Evolutionary conservation across 2,113 vertebrate species (phyloP), one percentile per base, ranked within the genome.

Genomic region (Cathartes aura): DNA sequence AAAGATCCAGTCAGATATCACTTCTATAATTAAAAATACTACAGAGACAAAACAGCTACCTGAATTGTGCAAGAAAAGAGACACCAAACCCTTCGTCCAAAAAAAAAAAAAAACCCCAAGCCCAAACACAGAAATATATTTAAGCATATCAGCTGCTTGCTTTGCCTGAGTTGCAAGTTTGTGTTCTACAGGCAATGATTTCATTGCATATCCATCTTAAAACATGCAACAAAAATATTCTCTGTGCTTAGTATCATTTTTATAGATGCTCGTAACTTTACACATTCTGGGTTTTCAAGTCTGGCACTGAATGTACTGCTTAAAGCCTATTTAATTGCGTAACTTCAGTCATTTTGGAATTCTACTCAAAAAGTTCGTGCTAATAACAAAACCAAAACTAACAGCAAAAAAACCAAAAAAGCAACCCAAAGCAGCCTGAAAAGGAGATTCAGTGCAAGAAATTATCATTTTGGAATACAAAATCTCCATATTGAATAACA

Each of bases 381-480:
- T 81, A 89, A 71, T n/a, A 92, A 67, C 45, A 87, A 92, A 93
- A 40, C n/a, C 26, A 63, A 89, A 96, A 71, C 55, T 53, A 78
- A 78, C 24, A 50, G 11, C 14, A 70, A 63, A 36, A 50, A 83
- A 43, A 32, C 24, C 14, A 53, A 58, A 90, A 72, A 72, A 60
- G 17, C 43, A 83, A 83, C 17, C 9, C 40, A 62, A 63, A 74
- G 40, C 11, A 90, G 43, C 16, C 75, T 64, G n/a, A 70, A 90
- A 95, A 92, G 11, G 11, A 89, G 26, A 87, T 55, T 55, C 29
- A 55, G 16, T 42, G 30, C 32, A 87, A 83, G 34, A 89, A 36
- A 22, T 18, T 0, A 64, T 40, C 0, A 21, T 59, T 71, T 19
- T 71, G 21, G n/a, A 82, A 67, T 15, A 73, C 3, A n/a, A 53